Evolutionary conservation across 2,113 vertebrate genomes (phyloP), one percentile per base, ranked within the genome.

Genomic region (Alethe diademata): DNA sequence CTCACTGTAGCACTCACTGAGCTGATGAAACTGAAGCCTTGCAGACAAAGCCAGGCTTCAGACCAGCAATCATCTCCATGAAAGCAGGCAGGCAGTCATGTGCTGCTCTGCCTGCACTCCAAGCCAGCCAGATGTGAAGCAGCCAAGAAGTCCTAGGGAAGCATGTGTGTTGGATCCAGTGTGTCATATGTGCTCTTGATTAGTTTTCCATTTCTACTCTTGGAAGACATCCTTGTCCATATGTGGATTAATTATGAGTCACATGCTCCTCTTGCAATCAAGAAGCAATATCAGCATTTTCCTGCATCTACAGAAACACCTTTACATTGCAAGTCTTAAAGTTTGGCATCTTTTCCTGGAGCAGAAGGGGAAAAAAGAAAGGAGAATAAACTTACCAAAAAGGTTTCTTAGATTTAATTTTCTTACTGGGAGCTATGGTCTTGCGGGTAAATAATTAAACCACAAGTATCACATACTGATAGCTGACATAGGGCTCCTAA

Each of bases 141-240:
- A 76, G 93, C 72, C 93, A 95, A 88, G 28, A 79, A 83, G 42
- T 42, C 45, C 75, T 48, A 54, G 62, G 40, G 74, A 89, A 82
- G 61, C 43, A 31, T 16, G n/a, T 72, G 70, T 74, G 35, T 48
- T 58, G 40, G 73, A 90, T 90, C 50, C 74, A 84, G 60, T 14
- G 19, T 86, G 79, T 86, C 56, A 42, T 73, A 64, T 33, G 53
- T 48, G 53, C 42, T 85, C 78, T 53, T 69, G 78, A 94, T 82
- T 89, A 82, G 45, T 95, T 93, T 94, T 95, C 84, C 74, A 38
- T 79, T 87, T 71, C 70, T 36, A 94, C 36, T 48, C 85, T 79
- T 96, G 74, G 85, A 93, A 93, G 61, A 65, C 3, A 3, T 43
- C 78, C 50, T 85, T 72, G 51, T 45, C 85, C 92, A 65, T 90